Conservation (phyloP, 1,140 invertebrate species). For the Brachystomella parvula region DNA sequence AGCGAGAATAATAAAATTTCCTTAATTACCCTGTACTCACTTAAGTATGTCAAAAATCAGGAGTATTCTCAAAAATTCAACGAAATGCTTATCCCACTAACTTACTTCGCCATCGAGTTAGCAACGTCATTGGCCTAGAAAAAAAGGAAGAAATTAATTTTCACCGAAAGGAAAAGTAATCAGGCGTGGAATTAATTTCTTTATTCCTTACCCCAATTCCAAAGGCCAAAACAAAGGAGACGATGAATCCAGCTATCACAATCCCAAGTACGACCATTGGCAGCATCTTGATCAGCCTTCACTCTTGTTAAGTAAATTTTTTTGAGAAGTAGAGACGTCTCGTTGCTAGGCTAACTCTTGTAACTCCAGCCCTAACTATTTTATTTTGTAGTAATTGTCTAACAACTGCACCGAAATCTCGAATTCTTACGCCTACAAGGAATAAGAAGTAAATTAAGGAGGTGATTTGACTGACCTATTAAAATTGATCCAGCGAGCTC, state of each 20-base stretch:
- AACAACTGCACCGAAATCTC: too few species aligned
- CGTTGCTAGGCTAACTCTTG: slow-evolving; percentile 4
- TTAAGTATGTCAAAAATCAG: too few species aligned
- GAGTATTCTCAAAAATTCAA: too few species aligned
- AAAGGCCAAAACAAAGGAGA: slow-evolving; percentile 90
- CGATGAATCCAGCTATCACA: slow-evolving; percentile 72
- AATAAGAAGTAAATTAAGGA: neutral
- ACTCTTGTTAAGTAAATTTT: neutral
- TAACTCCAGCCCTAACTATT: neutral
- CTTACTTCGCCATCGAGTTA: too few species aligned
- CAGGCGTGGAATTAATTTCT: slow-evolving; percentile 52
- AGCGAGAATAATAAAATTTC: too few species aligned
- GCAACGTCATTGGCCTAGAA: neutral
- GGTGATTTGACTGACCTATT: slow-evolving; percentile 58
- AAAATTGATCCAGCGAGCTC: slow-evolving; percentile 81
- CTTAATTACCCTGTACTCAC: too few species aligned
- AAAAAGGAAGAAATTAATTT: neutral
- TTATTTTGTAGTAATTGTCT: neutral
- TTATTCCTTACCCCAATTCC: slow-evolving; percentile 63
- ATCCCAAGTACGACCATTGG: slow-evolving; percentile 5
- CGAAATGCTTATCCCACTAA: too few species aligned
- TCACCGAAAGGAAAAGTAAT: slow-evolving; percentile 51
- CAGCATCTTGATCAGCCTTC: neutral
- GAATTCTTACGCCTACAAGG: neutral
- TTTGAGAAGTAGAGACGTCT: neutral